Percentiles rank a stretch among this genome's conserved stretches.
Conservation (phyloP, 2,888 invertebrate species). For the Strigamia transsilvanica region DNA sequence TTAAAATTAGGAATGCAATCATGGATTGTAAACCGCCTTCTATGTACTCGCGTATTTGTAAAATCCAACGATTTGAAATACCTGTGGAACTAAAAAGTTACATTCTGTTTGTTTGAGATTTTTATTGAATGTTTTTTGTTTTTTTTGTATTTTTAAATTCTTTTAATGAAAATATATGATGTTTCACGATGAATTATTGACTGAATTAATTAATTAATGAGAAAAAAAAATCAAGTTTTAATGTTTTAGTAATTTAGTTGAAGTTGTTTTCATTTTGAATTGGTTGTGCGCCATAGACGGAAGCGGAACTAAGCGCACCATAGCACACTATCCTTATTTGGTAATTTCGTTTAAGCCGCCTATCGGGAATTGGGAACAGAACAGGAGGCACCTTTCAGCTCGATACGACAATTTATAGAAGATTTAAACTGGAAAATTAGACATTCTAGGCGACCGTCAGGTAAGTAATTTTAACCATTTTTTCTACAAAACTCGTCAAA, state of each 20-base stretch:
- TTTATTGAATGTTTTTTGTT: not conserved
- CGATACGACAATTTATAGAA: not conserved
- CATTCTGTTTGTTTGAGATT: not conserved
- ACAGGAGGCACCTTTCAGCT: constrained; percentile 9
- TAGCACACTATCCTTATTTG: not conserved
- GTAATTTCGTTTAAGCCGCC: not conserved
- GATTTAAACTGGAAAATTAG: constrained; percentile 4
- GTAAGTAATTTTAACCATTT: not conserved
- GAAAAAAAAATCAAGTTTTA: too few species aligned
- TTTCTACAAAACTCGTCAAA: not conserved
- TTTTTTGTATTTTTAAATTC: not conserved
- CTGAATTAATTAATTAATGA: too few species aligned
- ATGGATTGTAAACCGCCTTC: not conserved
- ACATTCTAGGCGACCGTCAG: not conserved
- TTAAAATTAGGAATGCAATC: not conserved
- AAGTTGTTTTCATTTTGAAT: not conserved
- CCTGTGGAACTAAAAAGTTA: constrained; percentile 34
- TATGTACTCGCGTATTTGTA: not conserved
- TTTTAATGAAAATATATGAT: not conserved
- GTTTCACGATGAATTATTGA: too few species aligned
- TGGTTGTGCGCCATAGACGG: not conserved
- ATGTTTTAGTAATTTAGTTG: too few species aligned
- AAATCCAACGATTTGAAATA: not conserved
- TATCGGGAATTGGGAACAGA: not conserved
- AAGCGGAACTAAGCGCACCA: not conserved